Conservation (phyloP, 1,140 invertebrate species). For the Drosophila ohnishii region DNA sequence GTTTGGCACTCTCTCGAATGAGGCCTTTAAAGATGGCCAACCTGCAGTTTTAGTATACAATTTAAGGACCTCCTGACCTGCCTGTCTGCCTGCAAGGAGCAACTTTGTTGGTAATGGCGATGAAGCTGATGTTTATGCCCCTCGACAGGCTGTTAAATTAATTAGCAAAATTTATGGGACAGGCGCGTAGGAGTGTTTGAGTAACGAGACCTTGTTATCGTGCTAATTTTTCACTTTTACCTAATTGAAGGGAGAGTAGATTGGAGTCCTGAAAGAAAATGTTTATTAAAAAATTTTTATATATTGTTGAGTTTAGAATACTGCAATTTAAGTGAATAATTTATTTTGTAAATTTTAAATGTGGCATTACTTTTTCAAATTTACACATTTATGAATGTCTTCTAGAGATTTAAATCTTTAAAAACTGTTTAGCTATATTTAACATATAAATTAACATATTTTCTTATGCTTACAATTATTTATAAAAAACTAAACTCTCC, state of each 20-base stretch:
- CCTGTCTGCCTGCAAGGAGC: not conserved
- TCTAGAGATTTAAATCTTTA: not conserved
- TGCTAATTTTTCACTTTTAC: constrained; percentile 21
- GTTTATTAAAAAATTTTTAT: not conserved
- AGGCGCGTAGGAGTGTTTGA: constrained; percentile 20
- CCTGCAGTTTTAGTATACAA: constrained; percentile 18
- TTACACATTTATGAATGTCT: not conserved
- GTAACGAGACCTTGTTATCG: constrained; percentile 19
- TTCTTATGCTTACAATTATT: not conserved
- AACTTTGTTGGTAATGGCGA: constrained; percentile 28
- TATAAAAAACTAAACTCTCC: not conserved
- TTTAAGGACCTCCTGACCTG: constrained; percentile 29
- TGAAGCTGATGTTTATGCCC: constrained; percentile 38
- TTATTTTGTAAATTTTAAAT: too few relatives aligned
- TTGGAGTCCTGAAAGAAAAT: not conserved
- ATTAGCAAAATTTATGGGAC: constrained; percentile 39
- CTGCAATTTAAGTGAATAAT: not conserved
- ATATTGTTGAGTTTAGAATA: not conserved
- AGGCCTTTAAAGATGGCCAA: constrained; percentile 22
- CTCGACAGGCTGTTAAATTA: constrained; percentile 40
- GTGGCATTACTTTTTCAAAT: not conserved
- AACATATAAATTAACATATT: not conserved
- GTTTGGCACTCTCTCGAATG: not conserved
- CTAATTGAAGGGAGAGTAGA: constrained; percentile 11
- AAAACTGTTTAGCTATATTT: too few relatives aligned